These are phyloP conservation scores for Phytoseiulus persimilis DNA, from an alignment of 2,888 invertebrate species.

Conservation along the genomic window DNA sequence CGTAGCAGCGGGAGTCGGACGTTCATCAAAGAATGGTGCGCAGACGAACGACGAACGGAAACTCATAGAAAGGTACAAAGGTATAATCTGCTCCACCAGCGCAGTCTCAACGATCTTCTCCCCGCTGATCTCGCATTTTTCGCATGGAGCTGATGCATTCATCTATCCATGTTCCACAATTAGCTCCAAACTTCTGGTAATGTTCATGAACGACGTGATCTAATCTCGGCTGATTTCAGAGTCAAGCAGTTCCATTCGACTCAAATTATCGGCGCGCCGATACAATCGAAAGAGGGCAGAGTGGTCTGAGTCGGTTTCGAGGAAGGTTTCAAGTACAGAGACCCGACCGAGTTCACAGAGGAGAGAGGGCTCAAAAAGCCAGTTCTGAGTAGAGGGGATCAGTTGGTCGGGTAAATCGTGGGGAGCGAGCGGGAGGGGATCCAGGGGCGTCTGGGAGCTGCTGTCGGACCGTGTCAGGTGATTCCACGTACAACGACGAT, in stretches of 20 bases:
- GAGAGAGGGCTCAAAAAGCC: no score
- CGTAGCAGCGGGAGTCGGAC: no score
- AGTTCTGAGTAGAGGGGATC: no score
- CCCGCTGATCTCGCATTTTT: not conserved
- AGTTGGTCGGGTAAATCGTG: not conserved
- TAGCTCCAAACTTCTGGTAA: not conserved
- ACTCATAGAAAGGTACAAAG: no score
- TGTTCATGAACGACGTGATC: not conserved
- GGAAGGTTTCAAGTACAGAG: not conserved
- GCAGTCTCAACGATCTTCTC: no score
- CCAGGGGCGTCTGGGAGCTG: not conserved
- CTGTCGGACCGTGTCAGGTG: not conserved
- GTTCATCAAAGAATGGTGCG: no score
- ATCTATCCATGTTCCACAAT: not conserved
- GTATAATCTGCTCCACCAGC: no score
- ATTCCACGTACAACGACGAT: not conserved
- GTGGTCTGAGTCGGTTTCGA: not conserved
- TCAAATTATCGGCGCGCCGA: not conserved
- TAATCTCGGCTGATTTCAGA: not conserved
- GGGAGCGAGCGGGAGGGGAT: not conserved
- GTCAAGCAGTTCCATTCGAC: not conserved
- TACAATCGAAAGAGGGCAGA: not conserved
- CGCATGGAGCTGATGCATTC: not conserved
- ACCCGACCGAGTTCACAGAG: not conserved
- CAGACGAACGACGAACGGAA: no score